Conservation (phyloP, 1,140 invertebrate species). For the Odontomachus brunneus region DNA sequence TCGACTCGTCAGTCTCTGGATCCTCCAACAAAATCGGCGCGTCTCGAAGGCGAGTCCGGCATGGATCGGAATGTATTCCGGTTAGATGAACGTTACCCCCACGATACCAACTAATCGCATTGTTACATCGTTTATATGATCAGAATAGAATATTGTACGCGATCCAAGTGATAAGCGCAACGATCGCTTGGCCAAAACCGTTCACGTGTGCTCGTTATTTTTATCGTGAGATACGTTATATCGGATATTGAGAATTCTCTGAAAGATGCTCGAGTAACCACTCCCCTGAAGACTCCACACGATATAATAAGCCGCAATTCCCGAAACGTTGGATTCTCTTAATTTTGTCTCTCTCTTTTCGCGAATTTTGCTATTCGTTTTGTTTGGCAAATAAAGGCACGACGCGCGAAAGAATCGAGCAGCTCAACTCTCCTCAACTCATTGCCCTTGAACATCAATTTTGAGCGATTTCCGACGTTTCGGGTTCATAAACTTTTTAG, state of each 20-base stretch:
- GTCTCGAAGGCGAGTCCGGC: conserved; percentile 59
- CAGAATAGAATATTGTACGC: not conserved
- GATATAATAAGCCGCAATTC: not conserved
- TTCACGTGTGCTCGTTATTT: not conserved
- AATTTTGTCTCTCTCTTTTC: too few relatives aligned
- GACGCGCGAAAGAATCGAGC: too few relatives aligned
- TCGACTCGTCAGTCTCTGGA: conserved; percentile 42
- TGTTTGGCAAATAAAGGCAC: too few relatives aligned
- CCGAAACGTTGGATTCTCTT: not conserved
- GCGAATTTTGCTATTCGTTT: too few relatives aligned
- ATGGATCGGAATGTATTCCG: conserved; percentile 21
- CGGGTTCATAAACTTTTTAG: conserved; percentile 20
- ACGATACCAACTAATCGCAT: conserved; percentile 43
- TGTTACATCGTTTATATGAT: conserved; percentile 38
- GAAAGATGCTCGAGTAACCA: too few relatives aligned
- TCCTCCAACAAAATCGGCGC: conserved; percentile 19
- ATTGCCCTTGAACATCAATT: too few relatives aligned
- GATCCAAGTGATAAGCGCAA: not conserved
- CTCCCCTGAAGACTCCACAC: not conserved
- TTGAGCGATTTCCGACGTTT: too few relatives aligned
- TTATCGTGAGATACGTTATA: not conserved
- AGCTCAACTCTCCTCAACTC: too few relatives aligned
- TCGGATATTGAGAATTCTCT: not conserved
- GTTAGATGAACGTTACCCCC: conserved; percentile 51
- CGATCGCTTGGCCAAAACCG: not conserved